Base-by-base conservation (phyloP, 2,113 vertebrate species). In the Mesocricetus auratus region DNA sequence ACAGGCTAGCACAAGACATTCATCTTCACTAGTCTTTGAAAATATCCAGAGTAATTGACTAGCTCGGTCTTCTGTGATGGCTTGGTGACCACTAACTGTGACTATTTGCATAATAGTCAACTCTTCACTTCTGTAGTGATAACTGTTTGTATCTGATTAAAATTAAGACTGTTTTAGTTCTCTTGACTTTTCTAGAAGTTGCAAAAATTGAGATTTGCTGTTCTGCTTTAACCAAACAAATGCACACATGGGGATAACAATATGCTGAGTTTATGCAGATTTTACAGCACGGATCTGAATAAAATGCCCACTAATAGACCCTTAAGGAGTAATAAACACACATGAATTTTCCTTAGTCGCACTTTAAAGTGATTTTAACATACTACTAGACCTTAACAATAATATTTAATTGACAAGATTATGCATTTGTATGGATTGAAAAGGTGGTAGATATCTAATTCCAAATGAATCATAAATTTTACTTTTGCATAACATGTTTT, bases 261-360 rank as follows among this genome's bases (percentile, higher is more conserved):
- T 99, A 98, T 98, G 98, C 98, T 99, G 98, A 99, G 98, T 99
- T 99, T 99, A 99, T 99, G 99, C 98, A 99, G 98, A 99, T 99
- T 99, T 98, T 99, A 98, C 98, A 98, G 98, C 98, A 98, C 98
- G 97, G 99, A 99, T 99, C 98, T 99, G 98, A 99, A 99, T 99
- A 99, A 99, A 99, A 99, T 98, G 98, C 98, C 98, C 97, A 98
- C 98, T 99, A 99, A 99, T 99, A 98, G 99, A 99, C 98, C 99
- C 98, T 99, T 97, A 98, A 98, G 99, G 99, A 99, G 98, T 98
- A 98, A 98, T 99, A 99, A 99, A 99, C 98, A 98, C 98, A 98
- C 99, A 98, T 98, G 98, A 98, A 98, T 98, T 99, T 98, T 99
- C 98, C 98, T 98, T 98, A 98, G 98, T 98, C 98, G 99, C 99